Conservation (phyloP, 1,140 invertebrate genomes). For the Drosophila athabasca region DNA sequence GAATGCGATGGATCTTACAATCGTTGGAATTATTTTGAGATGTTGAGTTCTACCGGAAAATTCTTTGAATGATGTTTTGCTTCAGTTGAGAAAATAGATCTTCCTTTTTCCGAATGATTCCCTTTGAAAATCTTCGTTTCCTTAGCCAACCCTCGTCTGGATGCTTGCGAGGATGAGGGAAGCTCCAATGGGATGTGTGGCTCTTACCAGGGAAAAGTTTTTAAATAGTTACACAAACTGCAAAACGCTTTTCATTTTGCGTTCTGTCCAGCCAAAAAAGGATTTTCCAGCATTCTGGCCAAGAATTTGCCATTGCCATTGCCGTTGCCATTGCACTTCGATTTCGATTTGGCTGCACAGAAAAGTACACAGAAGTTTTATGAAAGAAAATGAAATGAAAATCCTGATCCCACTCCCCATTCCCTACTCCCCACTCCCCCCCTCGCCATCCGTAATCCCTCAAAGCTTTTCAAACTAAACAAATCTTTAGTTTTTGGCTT, state of each 20-base stretch:
- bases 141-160: not conserved
- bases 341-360: slow-evolving; percentile 66
- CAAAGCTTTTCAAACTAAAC: slow-evolving; percentile 41
- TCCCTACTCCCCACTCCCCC: not conserved
- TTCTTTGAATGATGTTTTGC: no score
- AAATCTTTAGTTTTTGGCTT: slow-evolving; percentile 52
- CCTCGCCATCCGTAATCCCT: slow-evolving; percentile 6
- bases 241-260: slow-evolving; percentile 62
- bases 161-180: slow-evolving; percentile 5
- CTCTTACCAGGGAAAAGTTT: slow-evolving; percentile 52
- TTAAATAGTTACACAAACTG: slow-evolving; percentile 70
- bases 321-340: slow-evolving; percentile 40
- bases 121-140: not conserved
- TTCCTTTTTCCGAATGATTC: no score
- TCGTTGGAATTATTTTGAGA: no score
- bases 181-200: slow-evolving; percentile 15
- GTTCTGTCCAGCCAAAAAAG: slow-evolving; percentile 41
- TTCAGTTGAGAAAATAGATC: no score
- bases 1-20: not conserved
- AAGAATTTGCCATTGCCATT: slow-evolving; percentile 32
- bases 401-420: slow-evolving; percentile 24
- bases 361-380: slow-evolving; percentile 73
- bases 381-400: slow-evolving; percentile 76
- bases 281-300: slow-evolving; percentile 60
- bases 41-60: no score